Evolutionary conservation across 2,797 vertebrate species (phyloP).

Genomic region (Morelia viridis): DNA sequence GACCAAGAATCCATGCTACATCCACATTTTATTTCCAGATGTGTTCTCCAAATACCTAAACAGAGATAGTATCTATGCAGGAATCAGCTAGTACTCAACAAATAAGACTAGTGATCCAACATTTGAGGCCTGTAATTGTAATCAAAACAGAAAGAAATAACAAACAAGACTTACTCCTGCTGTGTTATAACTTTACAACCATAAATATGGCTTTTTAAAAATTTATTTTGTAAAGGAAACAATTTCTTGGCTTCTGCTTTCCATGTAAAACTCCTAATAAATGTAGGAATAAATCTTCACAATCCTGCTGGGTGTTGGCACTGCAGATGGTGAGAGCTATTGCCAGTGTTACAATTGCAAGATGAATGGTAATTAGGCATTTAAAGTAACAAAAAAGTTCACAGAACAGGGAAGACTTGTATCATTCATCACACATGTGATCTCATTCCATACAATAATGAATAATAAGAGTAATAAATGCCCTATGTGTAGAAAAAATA

Average conservation of each 20-base stretch:
- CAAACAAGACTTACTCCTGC: neutral
- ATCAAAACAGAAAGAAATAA: neutral
- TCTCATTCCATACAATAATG: neutral
- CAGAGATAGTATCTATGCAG: neutral
- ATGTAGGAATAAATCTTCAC: neutral
- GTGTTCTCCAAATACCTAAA: no score
- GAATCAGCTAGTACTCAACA: neutral
- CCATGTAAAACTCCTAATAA: neutral
- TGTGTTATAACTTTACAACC: rapidly evolving
- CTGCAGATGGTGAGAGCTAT: neutral
- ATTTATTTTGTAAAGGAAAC: constrained; percentile 1
- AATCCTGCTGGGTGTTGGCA: neutral
- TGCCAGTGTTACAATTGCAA: constrained; percentile 5
- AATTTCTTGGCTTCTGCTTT: rapidly evolving
- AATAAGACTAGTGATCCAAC: neutral
- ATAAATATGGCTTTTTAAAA: neutral
- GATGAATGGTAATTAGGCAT: constrained; percentile 29
- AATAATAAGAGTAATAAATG: constrained; percentile 3
- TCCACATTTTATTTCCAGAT: neutral
- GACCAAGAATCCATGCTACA: neutral
- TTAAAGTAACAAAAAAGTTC: constrained; percentile 25
- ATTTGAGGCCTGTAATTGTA: neutral
- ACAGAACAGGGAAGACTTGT: neutral
- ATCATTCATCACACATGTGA: neutral
- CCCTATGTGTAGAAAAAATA: neutral